phyloP scores from a whole-genome alignment of 2,113 vertebrate genomes.

The Microtus oregoni region DNA sequence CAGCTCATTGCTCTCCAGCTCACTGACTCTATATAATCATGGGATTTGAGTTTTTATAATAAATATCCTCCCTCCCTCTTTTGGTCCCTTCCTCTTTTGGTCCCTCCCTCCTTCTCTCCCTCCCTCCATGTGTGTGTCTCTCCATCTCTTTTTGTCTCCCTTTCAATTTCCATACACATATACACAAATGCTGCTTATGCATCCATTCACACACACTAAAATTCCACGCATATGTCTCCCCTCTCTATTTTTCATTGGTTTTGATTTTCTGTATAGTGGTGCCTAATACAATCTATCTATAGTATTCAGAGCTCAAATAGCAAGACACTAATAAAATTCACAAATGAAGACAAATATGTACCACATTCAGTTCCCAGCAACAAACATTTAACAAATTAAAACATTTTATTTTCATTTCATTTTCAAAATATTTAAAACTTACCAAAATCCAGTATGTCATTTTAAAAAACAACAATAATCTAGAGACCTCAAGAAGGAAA shows the following conservation, averaged over 20 bases:
- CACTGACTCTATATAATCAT: not conserved
- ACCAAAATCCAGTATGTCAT: not conserved
- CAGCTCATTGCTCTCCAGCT: not conserved
- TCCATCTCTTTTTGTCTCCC: not conserved
- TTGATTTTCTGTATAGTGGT: not conserved
- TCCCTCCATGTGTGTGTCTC: not conserved
- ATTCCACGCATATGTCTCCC: not conserved
- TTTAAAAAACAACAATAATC: not conserved
- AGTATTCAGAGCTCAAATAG: not conserved
- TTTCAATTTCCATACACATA: not conserved
- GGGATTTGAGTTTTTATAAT: not conserved
- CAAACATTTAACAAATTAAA: not conserved
- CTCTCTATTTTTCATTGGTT: not conserved
- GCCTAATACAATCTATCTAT: not conserved
- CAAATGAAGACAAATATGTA: constrained; percentile 46
- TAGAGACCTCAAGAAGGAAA: not conserved
- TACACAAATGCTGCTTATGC: not conserved
- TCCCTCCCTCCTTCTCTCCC: not conserved
- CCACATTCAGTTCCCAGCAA: not conserved
- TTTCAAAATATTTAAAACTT: not conserved
- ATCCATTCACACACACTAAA: not conserved
- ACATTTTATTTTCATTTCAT: constrained; percentile 26
- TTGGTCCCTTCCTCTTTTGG: not conserved
- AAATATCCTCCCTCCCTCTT: not conserved
- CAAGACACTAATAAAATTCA: not conserved